Evolutionary conservation across 2,888 invertebrate genomes (phyloP).

Genomic region (Mycogona germanica): DNA sequence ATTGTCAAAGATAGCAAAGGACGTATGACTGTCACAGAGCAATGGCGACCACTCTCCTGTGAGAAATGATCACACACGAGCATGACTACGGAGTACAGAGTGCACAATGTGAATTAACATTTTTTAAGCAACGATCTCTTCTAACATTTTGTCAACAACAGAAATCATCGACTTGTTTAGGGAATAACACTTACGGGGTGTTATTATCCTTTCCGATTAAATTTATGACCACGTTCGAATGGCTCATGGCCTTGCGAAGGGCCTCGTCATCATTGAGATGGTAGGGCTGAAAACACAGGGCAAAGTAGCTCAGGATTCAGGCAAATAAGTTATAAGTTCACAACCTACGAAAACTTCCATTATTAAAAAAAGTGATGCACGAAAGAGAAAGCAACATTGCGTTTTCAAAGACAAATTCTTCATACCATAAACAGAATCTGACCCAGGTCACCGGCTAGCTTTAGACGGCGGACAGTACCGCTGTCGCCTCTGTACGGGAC

Average conservation of each 20-base stretch:
- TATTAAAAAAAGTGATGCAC: background rate
- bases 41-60: too few species aligned
- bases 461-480: constrained; percentile 61
- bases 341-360: too few species aligned
- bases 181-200: constrained; percentile 49
- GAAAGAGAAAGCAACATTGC: background rate
- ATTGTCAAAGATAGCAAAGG: background rate
- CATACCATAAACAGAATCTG: constrained; percentile 64
- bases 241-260: constrained; percentile 68
- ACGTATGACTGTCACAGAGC: too few species aligned
- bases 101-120: too few species aligned
- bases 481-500: constrained; percentile 83
- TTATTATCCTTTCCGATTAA: constrained; percentile 84
- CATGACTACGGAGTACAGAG: too few species aligned
- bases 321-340: constrained; percentile 7
- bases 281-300: constrained; percentile 54
- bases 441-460: constrained; percentile 85
- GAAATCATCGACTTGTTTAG: too few species aligned
- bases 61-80: too few species aligned
- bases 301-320: too few species aligned
- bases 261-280: constrained; percentile 73
- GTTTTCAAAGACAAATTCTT: too few species aligned
- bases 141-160: too few species aligned
- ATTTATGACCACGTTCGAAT: constrained; percentile 96
- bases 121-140: too few species aligned